These are phyloP conservation scores for Myotis davidii DNA, from an alignment of 2,113 vertebrate genomes.

Conservation along the genomic window DNA sequence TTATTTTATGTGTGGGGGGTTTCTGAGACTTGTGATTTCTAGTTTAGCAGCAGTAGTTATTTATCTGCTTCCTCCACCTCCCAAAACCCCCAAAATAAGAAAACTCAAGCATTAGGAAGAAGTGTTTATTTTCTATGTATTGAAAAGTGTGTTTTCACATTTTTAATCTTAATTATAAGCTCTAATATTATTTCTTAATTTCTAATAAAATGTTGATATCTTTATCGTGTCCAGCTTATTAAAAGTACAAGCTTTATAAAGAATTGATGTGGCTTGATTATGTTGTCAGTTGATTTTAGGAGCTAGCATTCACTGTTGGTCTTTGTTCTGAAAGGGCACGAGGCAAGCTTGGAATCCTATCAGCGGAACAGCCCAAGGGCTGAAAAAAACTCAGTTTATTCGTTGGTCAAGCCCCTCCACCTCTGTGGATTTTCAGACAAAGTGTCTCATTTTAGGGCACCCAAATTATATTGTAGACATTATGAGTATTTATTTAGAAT, in stretches of 20 bases:
- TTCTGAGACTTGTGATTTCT: not conserved
- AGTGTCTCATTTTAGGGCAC: not conserved
- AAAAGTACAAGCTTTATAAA: slow-evolving; percentile 58
- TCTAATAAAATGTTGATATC: slow-evolving; percentile 52
- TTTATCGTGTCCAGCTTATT: slow-evolving; percentile 20
- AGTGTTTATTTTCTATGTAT: slow-evolving; percentile 39
- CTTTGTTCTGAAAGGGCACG: not conserved
- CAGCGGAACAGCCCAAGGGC: not conserved
- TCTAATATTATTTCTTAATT: slow-evolving; percentile 68
- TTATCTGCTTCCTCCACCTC: not conserved
- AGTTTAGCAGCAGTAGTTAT: not conserved
- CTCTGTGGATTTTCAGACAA: not conserved
- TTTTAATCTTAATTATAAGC: slow-evolving; percentile 60
- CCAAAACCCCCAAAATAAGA: not conserved
- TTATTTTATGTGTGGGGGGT: not conserved
- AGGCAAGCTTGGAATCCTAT: not conserved
- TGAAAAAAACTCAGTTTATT: not conserved
- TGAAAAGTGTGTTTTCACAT: slow-evolving; percentile 52
- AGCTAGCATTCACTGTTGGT: slow-evolving; percentile 5
- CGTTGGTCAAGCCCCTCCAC: not conserved
- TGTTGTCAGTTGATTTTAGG: accelerated
- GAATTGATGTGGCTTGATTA: not conserved
- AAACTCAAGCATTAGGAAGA: not conserved
- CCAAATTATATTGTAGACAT: slow-evolving; percentile 6
- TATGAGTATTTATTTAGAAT: slow-evolving; percentile 20